phyloP scores from a whole-genome alignment of 2,797 vertebrate genomes.

The Salarias fasciatus region DNA sequence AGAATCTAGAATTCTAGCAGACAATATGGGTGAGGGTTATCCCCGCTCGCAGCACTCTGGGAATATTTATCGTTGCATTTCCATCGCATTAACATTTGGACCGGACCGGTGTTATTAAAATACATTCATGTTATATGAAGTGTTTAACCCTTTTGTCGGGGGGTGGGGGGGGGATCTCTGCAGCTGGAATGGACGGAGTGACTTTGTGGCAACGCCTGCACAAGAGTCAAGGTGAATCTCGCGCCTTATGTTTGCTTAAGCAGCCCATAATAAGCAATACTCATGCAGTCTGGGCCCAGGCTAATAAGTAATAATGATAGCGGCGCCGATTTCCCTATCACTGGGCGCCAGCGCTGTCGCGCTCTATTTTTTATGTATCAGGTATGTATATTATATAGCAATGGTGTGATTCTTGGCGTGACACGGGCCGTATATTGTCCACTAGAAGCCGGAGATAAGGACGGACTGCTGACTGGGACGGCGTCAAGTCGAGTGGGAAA shows the following conservation, averaged over 20 bases:
- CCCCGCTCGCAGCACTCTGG: background rate
- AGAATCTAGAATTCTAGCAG: background rate
- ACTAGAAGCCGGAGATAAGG: constrained; percentile 62
- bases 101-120: constrained; percentile 47
- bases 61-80: constrained; percentile 62
- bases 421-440: constrained; percentile 60
- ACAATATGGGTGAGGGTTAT: constrained; percentile 6
- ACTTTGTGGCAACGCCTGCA: constrained; percentile 44
- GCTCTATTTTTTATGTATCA: constrained; percentile 40
- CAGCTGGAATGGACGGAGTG: constrained; percentile 31
- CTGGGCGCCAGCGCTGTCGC: constrained; percentile 51
- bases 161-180: constrained; percentile 51
- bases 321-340: constrained; percentile 64
- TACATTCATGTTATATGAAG: constrained; percentile 32
- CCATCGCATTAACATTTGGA: constrained; percentile 60
- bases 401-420: constrained; percentile 58
- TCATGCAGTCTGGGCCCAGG: constrained; percentile 29
- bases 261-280: constrained; percentile 42
- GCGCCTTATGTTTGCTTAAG: constrained; percentile 27
- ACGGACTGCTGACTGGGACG: constrained; percentile 21
- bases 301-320: constrained; percentile 61
- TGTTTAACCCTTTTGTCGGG: constrained; percentile 43
- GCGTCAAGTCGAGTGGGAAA: constrained; percentile 55
- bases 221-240: constrained; percentile 61
- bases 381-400: constrained; percentile 56